Percentiles rank a stretch among this genome's conserved stretches.
These are phyloP conservation scores for Cataglyphis albicans DNA, from an alignment of 2,888 invertebrate species.

Conservation along the genomic window DNA sequence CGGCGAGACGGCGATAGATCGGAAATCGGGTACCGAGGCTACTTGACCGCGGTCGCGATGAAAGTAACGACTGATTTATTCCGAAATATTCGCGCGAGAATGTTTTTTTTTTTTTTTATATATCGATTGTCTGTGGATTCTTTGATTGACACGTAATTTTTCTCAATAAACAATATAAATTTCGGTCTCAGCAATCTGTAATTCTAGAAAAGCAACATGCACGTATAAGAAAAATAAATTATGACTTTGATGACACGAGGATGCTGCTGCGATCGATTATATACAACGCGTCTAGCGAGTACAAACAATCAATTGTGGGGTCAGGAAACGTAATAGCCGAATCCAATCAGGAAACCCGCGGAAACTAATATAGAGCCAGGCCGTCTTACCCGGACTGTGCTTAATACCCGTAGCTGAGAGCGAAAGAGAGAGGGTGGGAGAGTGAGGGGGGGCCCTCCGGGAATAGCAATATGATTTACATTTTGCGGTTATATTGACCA, in stretches of 20 bases:
- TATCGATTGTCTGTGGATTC: background rate
- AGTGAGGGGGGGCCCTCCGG: conserved; percentile 65
- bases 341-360: conserved; percentile 72
- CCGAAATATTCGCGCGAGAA: conserved; percentile 6
- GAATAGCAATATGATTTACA: conserved; percentile 85
- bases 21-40: conserved; percentile 40
- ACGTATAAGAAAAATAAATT: background rate
- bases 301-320: conserved; percentile 68
- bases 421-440: conserved; percentile 16
- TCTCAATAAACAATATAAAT: background rate
- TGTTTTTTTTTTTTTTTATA: background rate
- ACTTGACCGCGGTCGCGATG: conserved; percentile 12
- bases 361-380: conserved; percentile 74
- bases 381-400: conserved; percentile 74
- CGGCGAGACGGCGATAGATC: conserved; percentile 40
- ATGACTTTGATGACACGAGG: background rate
- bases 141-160: background rate
- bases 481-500: conserved; percentile 86
- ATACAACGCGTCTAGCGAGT: conserved; percentile 35
- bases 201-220: background rate
- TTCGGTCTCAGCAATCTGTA: background rate
- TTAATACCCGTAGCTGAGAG: conserved; percentile 69
- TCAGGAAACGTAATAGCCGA: conserved; percentile 68
- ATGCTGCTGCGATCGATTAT: conserved; percentile 19
- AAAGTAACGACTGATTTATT: conserved; percentile 9